Conservation (phyloP, 2,797 vertebrate species). For the Halcyon leucocephala region DNA sequence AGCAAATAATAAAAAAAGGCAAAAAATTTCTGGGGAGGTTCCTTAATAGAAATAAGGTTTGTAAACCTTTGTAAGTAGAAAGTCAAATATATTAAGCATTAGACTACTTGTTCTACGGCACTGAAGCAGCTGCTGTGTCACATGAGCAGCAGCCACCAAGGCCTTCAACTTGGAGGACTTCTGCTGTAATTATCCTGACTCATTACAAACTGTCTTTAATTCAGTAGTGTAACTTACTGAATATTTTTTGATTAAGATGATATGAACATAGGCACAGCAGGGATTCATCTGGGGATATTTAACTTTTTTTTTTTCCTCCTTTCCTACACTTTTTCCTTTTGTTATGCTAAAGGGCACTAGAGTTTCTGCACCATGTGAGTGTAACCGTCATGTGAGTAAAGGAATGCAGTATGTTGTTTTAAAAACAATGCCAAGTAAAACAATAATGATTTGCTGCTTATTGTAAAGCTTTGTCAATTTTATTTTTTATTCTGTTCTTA, state of each 20-base stretch:
- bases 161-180: background rate
- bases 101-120: background rate
- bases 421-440: background rate
- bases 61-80: background rate
- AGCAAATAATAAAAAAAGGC: background rate
- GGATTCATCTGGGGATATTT: background rate
- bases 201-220: slow-evolving; percentile 35
- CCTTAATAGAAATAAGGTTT: background rate
- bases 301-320: background rate
- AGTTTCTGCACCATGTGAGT: background rate
- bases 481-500: background rate
- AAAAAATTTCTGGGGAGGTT: background rate
- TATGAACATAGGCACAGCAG: background rate
- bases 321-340: background rate
- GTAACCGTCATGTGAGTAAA: background rate
- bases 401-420: background rate
- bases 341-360: background rate
- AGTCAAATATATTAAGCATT: background rate
- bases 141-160: background rate
- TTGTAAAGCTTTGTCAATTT: background rate
- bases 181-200: slow-evolving; percentile 22
- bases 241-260: background rate
- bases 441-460: background rate
- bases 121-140: background rate
- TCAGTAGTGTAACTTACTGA: background rate